Base-by-base conservation (phyloP, 2,888 invertebrate genomes). In the Erpobdella octoculata region DNA sequence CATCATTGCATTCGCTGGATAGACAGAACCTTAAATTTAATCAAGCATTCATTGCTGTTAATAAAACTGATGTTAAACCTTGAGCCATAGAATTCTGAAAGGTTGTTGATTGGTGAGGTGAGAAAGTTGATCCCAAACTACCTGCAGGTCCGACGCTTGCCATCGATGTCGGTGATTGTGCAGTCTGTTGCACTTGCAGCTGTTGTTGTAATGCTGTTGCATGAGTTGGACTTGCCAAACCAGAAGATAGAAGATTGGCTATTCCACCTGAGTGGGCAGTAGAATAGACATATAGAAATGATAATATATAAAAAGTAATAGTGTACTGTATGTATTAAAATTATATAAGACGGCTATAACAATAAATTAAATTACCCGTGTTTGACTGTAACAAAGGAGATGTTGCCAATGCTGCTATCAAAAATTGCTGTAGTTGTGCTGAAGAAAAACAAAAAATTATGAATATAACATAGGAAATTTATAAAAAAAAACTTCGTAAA, bases 361-460 rank as follows among this genome's bases (percentile, higher is more conserved):
- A 41, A 41, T 41, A 15, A 41, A 41, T 18, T n/a, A n/a, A 33
- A 38, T 28, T 37, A 28, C 71, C 48, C 53, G 71, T 48, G 37
- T 71, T 71, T 6, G 65, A 33, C 66, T 72, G 72, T 18, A 72
- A 35, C 33, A 72, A n/a, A 5, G 70, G 72, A 1, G 72, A 61
- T 28, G 65, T 37, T 5, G 72, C 70, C 9, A 69, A 28, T 1
- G 72, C 72, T 4, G 72, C 70, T 38, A 70, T 25, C 36, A 72
- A 36, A 33, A 72, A 37, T 59, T 72, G 72, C 36, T 72, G 72
- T 37, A 72, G 31, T 12, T 71, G 70, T 9, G 37, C 31, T 37
- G 72, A 18, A 31, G 15, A n/a, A 38, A 18, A 9, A 59, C 12
- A 41, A 41, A 15, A 18, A 8, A 62, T 1, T 28, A 65, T 65